Percentiles rank a stretch among this genome's conserved stretches.
phyloP scores from a whole-genome alignment of 1,140 invertebrate genomes.

The Zophobas morio region DNA sequence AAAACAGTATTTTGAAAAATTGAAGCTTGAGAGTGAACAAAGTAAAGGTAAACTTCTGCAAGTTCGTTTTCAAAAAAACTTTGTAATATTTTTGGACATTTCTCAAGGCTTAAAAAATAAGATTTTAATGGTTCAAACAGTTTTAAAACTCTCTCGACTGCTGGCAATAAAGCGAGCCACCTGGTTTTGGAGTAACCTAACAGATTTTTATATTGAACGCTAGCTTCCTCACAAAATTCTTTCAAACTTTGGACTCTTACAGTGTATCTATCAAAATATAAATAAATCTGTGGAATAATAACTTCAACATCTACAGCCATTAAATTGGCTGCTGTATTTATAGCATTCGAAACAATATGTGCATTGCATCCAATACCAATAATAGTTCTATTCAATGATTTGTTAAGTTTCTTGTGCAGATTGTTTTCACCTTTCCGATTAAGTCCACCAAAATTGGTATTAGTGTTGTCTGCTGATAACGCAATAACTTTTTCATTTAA shows the following conservation, averaged over 20 bases:
- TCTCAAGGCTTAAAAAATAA: slow-evolving; percentile 54
- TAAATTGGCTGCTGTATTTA: slow-evolving; percentile 47
- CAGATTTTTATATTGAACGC: slow-evolving; percentile 52
- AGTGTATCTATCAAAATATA: slow-evolving; percentile 54
- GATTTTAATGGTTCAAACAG: too few species aligned
- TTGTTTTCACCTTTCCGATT: slow-evolving; percentile 41
- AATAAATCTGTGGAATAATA: slow-evolving; percentile 18
- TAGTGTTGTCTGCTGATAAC: too few species aligned
- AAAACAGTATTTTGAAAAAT: slow-evolving; percentile 44
- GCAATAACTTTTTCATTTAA: slow-evolving; percentile 45
- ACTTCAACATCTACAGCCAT: slow-evolving; percentile 51
- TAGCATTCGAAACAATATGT: slow-evolving; percentile 49
- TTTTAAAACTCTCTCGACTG: too few species aligned
- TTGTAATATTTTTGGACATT: slow-evolving; percentile 46
- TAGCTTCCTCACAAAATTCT: slow-evolving; percentile 50
- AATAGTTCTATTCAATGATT: slow-evolving; percentile 40
- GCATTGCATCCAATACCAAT: slow-evolving; percentile 52
- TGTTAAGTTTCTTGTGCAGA: slow-evolving; percentile 49
- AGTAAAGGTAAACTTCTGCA: slow-evolving; percentile 46
- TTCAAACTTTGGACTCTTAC: slow-evolving; percentile 53
- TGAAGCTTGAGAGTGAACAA: background rate
- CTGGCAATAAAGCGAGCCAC: slow-evolving; percentile 46
- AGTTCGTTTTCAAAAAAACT: too few species aligned
- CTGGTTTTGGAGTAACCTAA: background rate
- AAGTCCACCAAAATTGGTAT: slow-evolving; percentile 38